These are phyloP conservation scores for Philopotamus ludificatus DNA, from an alignment of 1,140 invertebrate genomes.

Conservation along the genomic window DNA sequence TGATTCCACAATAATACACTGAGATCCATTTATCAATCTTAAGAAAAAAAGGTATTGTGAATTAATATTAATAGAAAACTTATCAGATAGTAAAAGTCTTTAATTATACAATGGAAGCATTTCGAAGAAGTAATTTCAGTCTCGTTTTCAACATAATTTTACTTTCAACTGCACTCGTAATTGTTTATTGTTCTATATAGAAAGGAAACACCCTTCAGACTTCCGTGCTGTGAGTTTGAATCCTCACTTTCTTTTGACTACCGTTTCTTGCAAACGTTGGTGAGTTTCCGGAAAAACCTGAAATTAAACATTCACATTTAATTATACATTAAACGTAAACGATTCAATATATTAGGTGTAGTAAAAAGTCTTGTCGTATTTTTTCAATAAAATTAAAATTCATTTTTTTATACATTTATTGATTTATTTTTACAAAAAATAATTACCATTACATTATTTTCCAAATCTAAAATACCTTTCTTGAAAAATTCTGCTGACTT, in stretches of 20 bases:
- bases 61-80: neutral
- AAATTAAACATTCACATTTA: slow-evolving; percentile 40
- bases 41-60: neutral
- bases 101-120: slow-evolving; percentile 1
- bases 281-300: slow-evolving; percentile 74
- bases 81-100: neutral
- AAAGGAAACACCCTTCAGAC: slow-evolving; percentile 55
- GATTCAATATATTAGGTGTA: too few species aligned
- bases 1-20: neutral
- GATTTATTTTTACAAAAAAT: too few species aligned
- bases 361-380: too few species aligned
- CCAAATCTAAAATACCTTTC: too few species aligned
- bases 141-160: neutral
- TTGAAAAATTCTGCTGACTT: too few species aligned
- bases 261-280: slow-evolving; percentile 77
- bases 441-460: too few species aligned
- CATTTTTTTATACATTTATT: too few species aligned
- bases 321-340: neutral
- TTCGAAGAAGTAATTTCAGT: neutral
- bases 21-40: neutral
- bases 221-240: slow-evolving; percentile 84
- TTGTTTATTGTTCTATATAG: neutral
- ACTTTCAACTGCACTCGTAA: neutral
- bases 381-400: too few species aligned
- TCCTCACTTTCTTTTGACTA: slow-evolving; percentile 82